Evolutionary conservation across 2,113 vertebrate genomes (phyloP), one percentile per base, ranked within the genome.

Genomic region (Xenopus tropicalis): DNA sequence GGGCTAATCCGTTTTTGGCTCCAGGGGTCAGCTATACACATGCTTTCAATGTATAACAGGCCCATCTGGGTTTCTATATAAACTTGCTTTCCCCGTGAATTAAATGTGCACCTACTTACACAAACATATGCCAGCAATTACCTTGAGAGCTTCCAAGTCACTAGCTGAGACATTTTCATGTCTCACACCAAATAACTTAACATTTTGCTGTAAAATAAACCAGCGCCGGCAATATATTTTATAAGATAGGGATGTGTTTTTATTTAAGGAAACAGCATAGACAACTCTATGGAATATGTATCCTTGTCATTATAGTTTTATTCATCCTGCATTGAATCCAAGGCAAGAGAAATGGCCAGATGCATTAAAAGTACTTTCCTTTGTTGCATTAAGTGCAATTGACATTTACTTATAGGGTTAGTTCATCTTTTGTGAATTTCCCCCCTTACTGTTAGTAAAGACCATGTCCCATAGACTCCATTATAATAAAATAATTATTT

Each of bases 91-190:
- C 57, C 2, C 12, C 22, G 14, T 23, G 11, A 59, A 59, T 59
- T 22, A 59, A 59, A 59, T 17, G 57, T 59, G 57, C 57, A 22
- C 20, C 20, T 59, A 23, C 57, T 59, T 24, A 59, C 57, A 59
- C 57, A 59, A 23, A 59, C 57, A 59, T 59, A 59, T 24, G 57
- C 57, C 22, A 59, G 19, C 52, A 59, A 59, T 59, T 59, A 59
- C 57, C 11, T 59, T 59, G 22, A 59, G 20, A 59, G 20, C 19
- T 21, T 57, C 20, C 54, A 57, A 21, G 20, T 57, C 17, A 59
- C 57, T 59, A 23, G 22, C 57, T 59, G 20, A 59, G 57, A 59
- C 57, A 59, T 22, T 59, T 59, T 59, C 22, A 59, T 59, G 57
- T 59, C 57, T 59, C 21, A 59, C 57, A 24, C 57, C 20, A 24